Conservation (phyloP, 2,888 invertebrate species). For the Osmoderma eremita region DNA sequence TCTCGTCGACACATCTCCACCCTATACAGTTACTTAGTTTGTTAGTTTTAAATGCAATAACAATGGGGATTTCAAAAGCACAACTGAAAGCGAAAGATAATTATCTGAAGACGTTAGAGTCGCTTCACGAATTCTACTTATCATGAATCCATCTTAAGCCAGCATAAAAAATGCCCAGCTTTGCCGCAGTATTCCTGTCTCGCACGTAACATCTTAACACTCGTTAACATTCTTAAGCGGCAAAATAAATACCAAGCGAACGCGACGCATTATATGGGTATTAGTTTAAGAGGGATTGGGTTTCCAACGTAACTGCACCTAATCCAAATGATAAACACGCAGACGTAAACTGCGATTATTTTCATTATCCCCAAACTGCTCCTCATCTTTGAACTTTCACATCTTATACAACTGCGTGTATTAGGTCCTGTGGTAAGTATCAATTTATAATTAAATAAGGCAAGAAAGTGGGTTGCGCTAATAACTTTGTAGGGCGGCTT, state of each 20-base stretch:
- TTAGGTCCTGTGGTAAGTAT: background rate
- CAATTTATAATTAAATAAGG: slow-evolving; percentile 5
- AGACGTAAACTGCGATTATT: slow-evolving; percentile 2
- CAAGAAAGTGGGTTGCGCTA: slow-evolving; percentile 2
- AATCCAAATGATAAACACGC: slow-evolving; percentile 12
- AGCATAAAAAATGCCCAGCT: slow-evolving; percentile 6
- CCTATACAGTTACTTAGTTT: too few species aligned
- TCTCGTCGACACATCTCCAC: too few species aligned
- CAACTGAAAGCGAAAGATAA: background rate
- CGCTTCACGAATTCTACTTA: background rate
- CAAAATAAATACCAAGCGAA: slow-evolving; percentile 16
- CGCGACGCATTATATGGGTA: slow-evolving; percentile 8
- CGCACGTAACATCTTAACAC: slow-evolving; percentile 13
- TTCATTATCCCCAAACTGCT: background rate
- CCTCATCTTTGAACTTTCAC: slow-evolving; percentile 27
- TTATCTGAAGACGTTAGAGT: too few species aligned
- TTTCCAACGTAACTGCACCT: slow-evolving; percentile 14
- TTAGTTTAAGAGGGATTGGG: slow-evolving; percentile 19
- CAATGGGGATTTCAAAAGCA: background rate
- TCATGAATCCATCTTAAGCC: slow-evolving; percentile 18
- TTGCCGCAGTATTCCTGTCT: slow-evolving; percentile 6
- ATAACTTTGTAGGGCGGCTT: background rate
- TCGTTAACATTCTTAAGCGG: slow-evolving; percentile 25
- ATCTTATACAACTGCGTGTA: slow-evolving; percentile 2
- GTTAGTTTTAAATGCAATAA: background rate